A percentile compares a stretch with the other conserved stretches of the same genome.
Conservation (phyloP, 2,113 vertebrate species). For the Isurus oxyrinchus region DNA sequence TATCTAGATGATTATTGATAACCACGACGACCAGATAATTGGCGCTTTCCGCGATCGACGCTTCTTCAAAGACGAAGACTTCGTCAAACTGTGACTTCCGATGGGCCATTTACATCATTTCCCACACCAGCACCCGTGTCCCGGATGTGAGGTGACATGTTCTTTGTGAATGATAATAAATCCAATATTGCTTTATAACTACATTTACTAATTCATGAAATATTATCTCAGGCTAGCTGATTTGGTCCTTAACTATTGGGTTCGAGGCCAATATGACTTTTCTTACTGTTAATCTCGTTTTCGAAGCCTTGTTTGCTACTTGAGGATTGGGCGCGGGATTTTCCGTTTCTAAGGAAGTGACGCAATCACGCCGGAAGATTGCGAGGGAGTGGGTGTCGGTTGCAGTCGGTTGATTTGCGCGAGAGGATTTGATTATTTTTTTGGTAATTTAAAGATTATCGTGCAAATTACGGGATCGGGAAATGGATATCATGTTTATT, state of each 20-base stretch:
- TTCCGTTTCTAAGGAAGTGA: not conserved
- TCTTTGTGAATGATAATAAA: not conserved
- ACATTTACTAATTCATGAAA: not conserved
- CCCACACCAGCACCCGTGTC: not conserved
- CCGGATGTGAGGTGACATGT: not conserved
- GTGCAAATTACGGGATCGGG: not conserved
- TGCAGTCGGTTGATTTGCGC: not conserved
- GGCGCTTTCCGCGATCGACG: not conserved
- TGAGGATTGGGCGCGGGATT: not conserved
- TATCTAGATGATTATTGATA: not conserved
- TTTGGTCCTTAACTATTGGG: not conserved
- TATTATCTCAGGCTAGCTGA: not conserved
- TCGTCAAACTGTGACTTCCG: not conserved
- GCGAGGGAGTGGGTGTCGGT: not conserved
- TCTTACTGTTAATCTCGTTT: not conserved
- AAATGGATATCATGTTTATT: not conserved
- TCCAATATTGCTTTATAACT: not conserved
- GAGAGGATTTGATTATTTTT: not conserved
- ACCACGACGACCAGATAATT: not conserved
- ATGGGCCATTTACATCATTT: not conserved
- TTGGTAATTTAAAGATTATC: not conserved
- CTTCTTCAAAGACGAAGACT: not conserved
- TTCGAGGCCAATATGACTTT: not conserved
- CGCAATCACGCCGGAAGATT: not conserved
- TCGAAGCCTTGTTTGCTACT: not conserved